Evolutionary conservation across 2,888 invertebrate genomes (phyloP).

Genomic region (Onthophagus sagittarius): DNA sequence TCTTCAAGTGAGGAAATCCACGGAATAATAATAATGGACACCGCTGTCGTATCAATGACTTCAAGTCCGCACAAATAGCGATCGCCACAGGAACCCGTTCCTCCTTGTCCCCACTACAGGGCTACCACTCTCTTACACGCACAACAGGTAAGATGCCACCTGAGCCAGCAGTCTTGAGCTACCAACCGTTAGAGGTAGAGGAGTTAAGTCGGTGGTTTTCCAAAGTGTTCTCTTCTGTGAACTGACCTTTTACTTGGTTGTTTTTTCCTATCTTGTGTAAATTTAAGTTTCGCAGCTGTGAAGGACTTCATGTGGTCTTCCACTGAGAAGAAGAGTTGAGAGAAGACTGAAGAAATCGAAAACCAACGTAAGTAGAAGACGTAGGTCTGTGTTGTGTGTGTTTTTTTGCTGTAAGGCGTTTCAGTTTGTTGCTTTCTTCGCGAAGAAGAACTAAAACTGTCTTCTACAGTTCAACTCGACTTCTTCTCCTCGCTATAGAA

Average conservation of each 20-base stretch:
- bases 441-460: neutral
- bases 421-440: neutral
- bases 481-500: neutral
- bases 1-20: slow-evolving; percentile 18
- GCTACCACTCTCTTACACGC: slow-evolving; percentile 27
- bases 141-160: slow-evolving; percentile 34
- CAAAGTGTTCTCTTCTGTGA: neutral
- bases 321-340: neutral
- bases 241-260: neutral
- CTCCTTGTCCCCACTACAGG: slow-evolving; percentile 37
- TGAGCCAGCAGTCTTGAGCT: slow-evolving; percentile 34
- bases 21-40: slow-evolving; percentile 23
- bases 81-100: slow-evolving; percentile 39
- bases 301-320: slow-evolving; percentile 2
- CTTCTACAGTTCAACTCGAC: neutral
- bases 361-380: neutral
- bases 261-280: too few species aligned
- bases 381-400: too few species aligned
- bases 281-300: slow-evolving; percentile 2
- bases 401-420: neutral
- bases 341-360: neutral
- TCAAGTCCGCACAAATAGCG: slow-evolving; percentile 32
- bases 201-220: slow-evolving; percentile 15
- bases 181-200: slow-evolving; percentile 29
- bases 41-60: slow-evolving; percentile 24